Conservation (phyloP, 2,888 invertebrate genomes). For the Cyaniris semiargus region DNA sequence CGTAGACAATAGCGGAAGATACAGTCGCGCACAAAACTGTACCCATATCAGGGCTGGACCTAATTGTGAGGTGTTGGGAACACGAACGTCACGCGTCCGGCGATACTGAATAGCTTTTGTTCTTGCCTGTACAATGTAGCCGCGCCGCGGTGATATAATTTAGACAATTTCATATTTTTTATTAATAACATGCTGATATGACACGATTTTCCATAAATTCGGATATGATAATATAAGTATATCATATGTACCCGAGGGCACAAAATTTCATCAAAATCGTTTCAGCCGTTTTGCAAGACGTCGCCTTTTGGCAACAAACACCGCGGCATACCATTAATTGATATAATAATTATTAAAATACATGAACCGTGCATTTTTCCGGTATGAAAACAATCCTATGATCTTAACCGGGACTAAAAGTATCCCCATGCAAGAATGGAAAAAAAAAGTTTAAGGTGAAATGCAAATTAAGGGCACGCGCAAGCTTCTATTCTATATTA, state of each 20-base stretch:
- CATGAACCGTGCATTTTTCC: too few relatives aligned
- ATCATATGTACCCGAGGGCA: too few relatives aligned
- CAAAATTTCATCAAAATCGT: too few relatives aligned
- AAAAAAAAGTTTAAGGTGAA: background rate
- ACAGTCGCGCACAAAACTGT: conserved; percentile 63
- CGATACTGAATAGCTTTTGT: conserved; percentile 74
- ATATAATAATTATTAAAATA: too few relatives aligned
- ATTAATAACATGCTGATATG: too few relatives aligned
- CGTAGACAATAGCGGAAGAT: conserved; percentile 56
- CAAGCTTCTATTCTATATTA: conserved; percentile 54
- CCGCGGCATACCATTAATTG: too few relatives aligned
- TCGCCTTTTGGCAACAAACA: too few relatives aligned
- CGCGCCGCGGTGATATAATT: conserved; percentile 52
- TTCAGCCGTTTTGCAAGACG: too few relatives aligned
- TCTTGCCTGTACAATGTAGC: conserved; percentile 68
- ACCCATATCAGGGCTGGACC: conserved; percentile 68
- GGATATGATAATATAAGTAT: too few relatives aligned
- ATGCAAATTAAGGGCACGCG: conserved; percentile 38
- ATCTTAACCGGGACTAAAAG: background rate
- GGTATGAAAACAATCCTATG: too few relatives aligned
- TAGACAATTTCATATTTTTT: conserved; percentile 35
- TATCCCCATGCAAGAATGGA: background rate
- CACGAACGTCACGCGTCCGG: conserved; percentile 64
- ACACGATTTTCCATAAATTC: too few relatives aligned
- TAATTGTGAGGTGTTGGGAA: conserved; percentile 70